Conservation (phyloP, 2,113 vertebrate genomes). For the Hypomesus transpacificus region DNA sequence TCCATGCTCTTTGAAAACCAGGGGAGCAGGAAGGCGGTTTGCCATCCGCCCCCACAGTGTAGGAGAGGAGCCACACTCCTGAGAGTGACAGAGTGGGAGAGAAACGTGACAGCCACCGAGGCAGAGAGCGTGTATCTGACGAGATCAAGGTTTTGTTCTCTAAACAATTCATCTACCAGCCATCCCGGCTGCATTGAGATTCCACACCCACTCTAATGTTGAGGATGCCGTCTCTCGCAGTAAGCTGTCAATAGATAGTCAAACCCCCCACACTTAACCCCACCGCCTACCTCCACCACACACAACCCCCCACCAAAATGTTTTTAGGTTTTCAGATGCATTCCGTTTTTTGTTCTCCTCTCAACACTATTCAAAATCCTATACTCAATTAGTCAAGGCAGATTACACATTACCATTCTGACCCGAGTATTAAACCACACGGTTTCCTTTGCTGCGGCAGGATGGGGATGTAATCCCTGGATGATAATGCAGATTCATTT, state of each 20-base stretch:
- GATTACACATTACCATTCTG: slow-evolving; percentile 52
- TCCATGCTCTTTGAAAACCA: not conserved
- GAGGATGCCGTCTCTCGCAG: slow-evolving; percentile 18
- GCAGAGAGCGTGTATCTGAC: slow-evolving; percentile 1
- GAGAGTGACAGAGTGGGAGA: slow-evolving; percentile 29
- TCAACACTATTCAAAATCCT: slow-evolving; percentile 38
- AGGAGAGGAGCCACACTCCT: not conserved
- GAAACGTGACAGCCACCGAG: slow-evolving; percentile 12
- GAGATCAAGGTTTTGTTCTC: slow-evolving; percentile 39
- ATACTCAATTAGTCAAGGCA: slow-evolving; percentile 54
- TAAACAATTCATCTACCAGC: slow-evolving; percentile 15
- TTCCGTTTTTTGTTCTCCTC: slow-evolving; percentile 37
- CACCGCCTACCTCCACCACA: slow-evolving; percentile 2
- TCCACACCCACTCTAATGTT: slow-evolving; percentile 19
- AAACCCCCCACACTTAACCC: slow-evolving; percentile 9
- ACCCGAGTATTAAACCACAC: slow-evolving; percentile 50
- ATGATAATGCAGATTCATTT: slow-evolving; percentile 28
- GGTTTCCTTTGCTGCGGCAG: slow-evolving; percentile 7
- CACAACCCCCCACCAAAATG: not conserved
- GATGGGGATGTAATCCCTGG: slow-evolving; percentile 38
- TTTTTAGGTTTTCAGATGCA: slow-evolving; percentile 38
- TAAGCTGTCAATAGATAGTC: slow-evolving; percentile 1
- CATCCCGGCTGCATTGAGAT: slow-evolving; percentile 4
- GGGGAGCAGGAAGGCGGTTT: not conserved
- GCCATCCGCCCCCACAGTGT: not conserved